These are phyloP conservation scores for Thripadectes ignobilis DNA, from an alignment of 2,797 vertebrate species.

Conservation along the genomic window DNA sequence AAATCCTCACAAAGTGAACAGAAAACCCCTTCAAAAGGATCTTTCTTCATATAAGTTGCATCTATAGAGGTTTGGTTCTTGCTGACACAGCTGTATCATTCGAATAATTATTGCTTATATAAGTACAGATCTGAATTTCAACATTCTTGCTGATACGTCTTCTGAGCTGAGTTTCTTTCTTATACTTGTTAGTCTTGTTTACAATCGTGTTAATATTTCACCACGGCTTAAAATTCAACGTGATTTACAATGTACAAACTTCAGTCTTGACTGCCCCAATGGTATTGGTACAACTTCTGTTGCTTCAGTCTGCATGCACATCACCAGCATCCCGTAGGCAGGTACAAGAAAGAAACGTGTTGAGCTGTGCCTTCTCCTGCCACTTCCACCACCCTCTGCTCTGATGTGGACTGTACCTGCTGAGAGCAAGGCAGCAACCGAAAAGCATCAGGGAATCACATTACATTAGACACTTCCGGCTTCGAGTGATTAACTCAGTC, in stretches of 20 bases:
- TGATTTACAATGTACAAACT: background rate
- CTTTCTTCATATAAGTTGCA: background rate
- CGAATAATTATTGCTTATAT: background rate
- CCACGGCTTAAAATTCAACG: background rate
- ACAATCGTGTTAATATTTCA: conserved; percentile 35
- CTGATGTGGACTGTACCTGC: background rate
- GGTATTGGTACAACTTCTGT: background rate
- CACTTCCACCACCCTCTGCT: background rate
- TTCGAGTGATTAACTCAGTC: background rate
- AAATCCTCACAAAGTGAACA: background rate
- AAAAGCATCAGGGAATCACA: background rate
- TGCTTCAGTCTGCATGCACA: background rate
- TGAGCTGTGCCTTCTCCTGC: background rate
- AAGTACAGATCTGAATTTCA: background rate
- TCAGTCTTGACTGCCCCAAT: background rate
- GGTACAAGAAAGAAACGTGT: background rate
- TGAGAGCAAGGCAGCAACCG: background rate
- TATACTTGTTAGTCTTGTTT: background rate
- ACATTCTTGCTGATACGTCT: background rate
- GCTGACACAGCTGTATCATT: background rate
- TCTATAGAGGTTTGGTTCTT: background rate
- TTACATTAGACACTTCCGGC: background rate
- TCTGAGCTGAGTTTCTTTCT: background rate
- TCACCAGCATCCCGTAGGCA: background rate
- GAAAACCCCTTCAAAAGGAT: background rate